Evolutionary conservation across 2,797 vertebrate genomes (phyloP), one percentile per base, ranked within the genome.

Genomic region (Hypotaenidia okinawae): DNA sequence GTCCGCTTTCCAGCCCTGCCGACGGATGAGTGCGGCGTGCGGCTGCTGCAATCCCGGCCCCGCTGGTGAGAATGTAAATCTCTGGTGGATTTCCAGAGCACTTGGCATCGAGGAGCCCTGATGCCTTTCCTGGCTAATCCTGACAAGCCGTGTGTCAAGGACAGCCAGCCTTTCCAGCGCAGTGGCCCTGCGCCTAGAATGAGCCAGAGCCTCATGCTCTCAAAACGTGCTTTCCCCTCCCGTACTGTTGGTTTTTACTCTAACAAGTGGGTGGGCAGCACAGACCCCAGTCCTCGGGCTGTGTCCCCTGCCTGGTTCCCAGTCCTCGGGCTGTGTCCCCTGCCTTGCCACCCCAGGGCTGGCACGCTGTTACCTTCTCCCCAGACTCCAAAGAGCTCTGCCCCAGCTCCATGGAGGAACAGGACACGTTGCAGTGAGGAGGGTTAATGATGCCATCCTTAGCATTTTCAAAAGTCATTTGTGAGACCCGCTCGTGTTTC

Each of bases 151-250:
- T 2, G 1, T 43, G 79, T 39, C 52, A 32, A 45, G 92, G 93
- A 62, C 88, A 77, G 78, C 59, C 93, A 61, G 73, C 17, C 39
- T 54, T 45, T 19, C 39, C 64, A 0, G 45, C 9, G 39, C 82
- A 1, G 0, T 24, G 6, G 84, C 88, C n/a, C 13, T 27, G 67
- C 1, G 1, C 49, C 3, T 0, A 24, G 4, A 10, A 3, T 0
- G 2, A 16, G 16, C 84, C 88, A 11, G 39, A 62, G 74, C 73
- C 11, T 1, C 6, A 0, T 1, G 70, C 30, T 13, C 35, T 13
- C 52, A 7, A 2, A 13, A 17, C 14, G 45, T 1, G 3, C 54
- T 21, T 62, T 22, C 35, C 49, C 63, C 49, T 3, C 1, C 2
- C 0, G 5, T 5, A 0, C 43, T 13, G 14, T 2, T 5, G 1